These are phyloP conservation scores for Oscheius sp. DNA, from an alignment of 2,888 invertebrate genomes.

Conservation along the genomic window DNA sequence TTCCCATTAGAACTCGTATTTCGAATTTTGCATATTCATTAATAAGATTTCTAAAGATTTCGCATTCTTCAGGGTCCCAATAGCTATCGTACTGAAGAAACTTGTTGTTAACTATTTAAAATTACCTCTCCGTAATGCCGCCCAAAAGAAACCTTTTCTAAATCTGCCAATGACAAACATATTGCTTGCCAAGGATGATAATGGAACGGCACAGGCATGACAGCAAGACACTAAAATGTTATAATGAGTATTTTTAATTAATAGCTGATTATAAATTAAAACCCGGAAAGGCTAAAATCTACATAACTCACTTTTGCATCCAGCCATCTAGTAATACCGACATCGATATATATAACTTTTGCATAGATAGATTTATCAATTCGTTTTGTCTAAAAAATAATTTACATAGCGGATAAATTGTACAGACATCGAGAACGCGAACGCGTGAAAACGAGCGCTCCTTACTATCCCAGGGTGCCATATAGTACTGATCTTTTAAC, in stretches of 20 bases:
- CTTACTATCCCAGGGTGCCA: not conserved
- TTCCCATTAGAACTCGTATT: conserved; percentile 2
- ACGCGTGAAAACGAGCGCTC: conserved; percentile 38
- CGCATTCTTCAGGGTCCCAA: conserved; percentile 27
- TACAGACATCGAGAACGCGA: conserved; percentile 40
- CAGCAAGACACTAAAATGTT: conserved; percentile 38
- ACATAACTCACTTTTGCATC: conserved; percentile 21
- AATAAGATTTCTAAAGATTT: conserved; percentile 17
- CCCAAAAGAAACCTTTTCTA: conserved; percentile 4
- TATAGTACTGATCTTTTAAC: no score
- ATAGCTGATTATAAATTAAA: no score
- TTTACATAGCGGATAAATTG: conserved; percentile 6
- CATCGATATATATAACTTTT: conserved; percentile 52
- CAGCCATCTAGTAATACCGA: conserved; percentile 41
- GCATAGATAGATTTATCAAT: conserved; percentile 17
- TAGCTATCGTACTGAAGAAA: not conserved
- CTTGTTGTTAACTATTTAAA: not conserved
- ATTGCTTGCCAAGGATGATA: conserved; percentile 57
- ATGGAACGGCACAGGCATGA: conserved; percentile 39
- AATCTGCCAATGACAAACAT: conserved; percentile 42
- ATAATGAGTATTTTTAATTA: not conserved
- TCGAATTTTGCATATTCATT: conserved; percentile 7
- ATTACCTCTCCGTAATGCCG: not conserved
- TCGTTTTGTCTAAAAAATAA: conserved; percentile 37
- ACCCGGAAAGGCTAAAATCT: no score